These are phyloP conservation scores for Phalloptychus januarius DNA, from an alignment of 2,797 vertebrate species.

Conservation along the genomic window DNA sequence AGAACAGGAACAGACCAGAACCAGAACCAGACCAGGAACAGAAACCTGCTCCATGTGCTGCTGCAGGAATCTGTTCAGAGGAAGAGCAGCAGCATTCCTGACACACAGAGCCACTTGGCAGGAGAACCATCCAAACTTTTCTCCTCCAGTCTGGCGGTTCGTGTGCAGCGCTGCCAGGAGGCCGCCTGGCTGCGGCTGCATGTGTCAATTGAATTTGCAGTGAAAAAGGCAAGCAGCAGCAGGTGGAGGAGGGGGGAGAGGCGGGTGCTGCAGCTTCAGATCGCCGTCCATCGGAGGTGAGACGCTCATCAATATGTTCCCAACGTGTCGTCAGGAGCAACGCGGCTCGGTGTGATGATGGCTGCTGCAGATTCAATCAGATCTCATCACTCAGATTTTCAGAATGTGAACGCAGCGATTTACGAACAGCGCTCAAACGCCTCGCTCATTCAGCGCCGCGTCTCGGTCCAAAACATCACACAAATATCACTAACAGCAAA, in stretches of 20 bases:
- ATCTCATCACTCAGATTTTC: neutral
- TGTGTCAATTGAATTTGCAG: conserved; percentile 37
- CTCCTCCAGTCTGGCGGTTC: conserved; percentile 20
- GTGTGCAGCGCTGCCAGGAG: conserved; percentile 3
- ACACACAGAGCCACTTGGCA: neutral
- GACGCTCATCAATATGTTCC: conserved; percentile 55
- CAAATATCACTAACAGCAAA: neutral
- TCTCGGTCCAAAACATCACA: neutral
- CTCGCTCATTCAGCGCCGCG: neutral
- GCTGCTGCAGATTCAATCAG: neutral
- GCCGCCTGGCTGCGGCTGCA: conserved; percentile 31
- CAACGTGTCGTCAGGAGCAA: conserved; percentile 17
- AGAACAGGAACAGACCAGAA: neutral
- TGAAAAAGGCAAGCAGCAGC: conserved; percentile 4
- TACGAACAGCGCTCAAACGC: neutral
- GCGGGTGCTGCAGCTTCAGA: conserved; percentile 15
- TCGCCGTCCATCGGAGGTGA: conserved; percentile 34
- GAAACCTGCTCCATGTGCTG: neutral
- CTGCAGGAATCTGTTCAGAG: neutral
- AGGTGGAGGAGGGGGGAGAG: conserved; percentile 6
- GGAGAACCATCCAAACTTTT: conserved; percentile 10
- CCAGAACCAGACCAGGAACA: neutral
- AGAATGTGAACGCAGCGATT: neutral
- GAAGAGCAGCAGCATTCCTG: neutral
- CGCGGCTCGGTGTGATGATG: neutral